Evolutionary conservation across 2,797 vertebrate genomes (phyloP).

Genomic region (Enoplosus armatus): DNA sequence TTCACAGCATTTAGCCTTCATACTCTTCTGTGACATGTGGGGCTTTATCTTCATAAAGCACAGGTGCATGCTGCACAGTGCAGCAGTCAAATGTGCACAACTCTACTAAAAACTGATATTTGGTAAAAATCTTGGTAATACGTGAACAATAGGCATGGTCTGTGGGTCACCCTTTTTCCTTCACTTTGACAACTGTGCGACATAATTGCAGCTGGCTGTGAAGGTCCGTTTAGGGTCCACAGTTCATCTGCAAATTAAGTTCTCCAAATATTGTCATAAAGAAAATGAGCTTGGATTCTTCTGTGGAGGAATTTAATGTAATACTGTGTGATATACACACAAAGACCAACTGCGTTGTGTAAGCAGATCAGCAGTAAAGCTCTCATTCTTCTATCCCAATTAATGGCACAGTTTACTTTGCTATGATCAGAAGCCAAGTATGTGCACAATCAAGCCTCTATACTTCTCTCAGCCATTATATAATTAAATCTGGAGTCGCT

Average conservation of each 20-base stretch:
- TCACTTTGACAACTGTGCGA: neutral
- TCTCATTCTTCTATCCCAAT: slow-evolving; percentile 59
- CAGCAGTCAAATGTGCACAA: slow-evolving; percentile 1
- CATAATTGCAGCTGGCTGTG: slow-evolving; percentile 3
- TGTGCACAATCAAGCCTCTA: slow-evolving; percentile 71
- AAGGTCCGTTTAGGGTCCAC: neutral
- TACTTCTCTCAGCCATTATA: slow-evolving; percentile 70
- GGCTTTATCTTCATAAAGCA: slow-evolving; percentile 9
- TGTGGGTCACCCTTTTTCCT: neutral
- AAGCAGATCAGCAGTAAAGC: slow-evolving; percentile 66
- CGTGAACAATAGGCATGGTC: neutral
- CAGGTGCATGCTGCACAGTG: neutral
- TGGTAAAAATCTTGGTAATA: slow-evolving; percentile 4
- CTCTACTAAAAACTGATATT: neutral
- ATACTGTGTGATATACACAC: slow-evolving; percentile 25
- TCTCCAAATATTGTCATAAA: slow-evolving; percentile 24
- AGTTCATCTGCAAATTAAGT: slow-evolving; percentile 16
- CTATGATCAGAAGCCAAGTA: slow-evolving; percentile 70
- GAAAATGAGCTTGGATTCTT: slow-evolving; percentile 12
- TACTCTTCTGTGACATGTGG: neutral
- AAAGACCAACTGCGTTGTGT: slow-evolving; percentile 34
- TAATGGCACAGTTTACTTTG: slow-evolving; percentile 74
- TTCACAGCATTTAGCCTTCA: neutral
- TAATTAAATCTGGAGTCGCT: slow-evolving; percentile 76
- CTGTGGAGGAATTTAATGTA: slow-evolving; percentile 27